phyloP scores from a whole-genome alignment of 2,888 invertebrate species.

The Drosophila sordidapex region DNA sequence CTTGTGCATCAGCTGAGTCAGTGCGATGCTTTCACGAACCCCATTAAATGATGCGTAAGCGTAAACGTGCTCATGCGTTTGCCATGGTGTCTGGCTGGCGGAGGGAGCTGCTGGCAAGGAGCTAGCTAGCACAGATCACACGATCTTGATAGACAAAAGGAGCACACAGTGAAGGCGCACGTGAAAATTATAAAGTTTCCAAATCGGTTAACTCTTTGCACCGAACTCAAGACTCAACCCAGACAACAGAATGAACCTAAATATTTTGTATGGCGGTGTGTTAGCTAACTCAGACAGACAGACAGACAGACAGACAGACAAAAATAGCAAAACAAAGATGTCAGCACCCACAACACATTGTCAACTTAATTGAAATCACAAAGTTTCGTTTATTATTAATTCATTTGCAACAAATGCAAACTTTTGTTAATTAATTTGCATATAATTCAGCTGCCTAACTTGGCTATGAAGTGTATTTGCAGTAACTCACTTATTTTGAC shows the following conservation, averaged over 20 bases:
- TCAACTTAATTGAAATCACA: background rate
- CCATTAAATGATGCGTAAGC: slow-evolving; percentile 77
- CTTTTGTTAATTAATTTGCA: background rate
- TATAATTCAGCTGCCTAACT: background rate
- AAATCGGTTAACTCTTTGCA: slow-evolving; percentile 11
- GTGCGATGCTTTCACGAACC: slow-evolving; percentile 57
- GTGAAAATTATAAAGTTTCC: slow-evolving; percentile 35
- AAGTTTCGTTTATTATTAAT: background rate
- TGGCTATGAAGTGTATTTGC: background rate
- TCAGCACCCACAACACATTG: background rate
- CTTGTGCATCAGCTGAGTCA: slow-evolving; percentile 32
- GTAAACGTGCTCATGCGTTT: slow-evolving; percentile 74
- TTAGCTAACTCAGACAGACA: background rate
- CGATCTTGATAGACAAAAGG: slow-evolving; percentile 66
- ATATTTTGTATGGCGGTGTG: background rate
- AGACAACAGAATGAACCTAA: background rate
- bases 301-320: background rate
- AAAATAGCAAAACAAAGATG: background rate
- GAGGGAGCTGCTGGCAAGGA: slow-evolving; percentile 4
- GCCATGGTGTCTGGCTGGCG: slow-evolving; percentile 6
- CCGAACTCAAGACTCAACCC: slow-evolving; percentile 1
- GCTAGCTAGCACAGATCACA: slow-evolving; percentile 55
- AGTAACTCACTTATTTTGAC: background rate
- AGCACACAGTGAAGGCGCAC: slow-evolving; percentile 23
- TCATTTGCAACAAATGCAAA: background rate